Percentiles rank a stretch among this genome's conserved stretches.
Conservation (phyloP, 1,140 invertebrate species). For the Cotesia glomerata region DNA sequence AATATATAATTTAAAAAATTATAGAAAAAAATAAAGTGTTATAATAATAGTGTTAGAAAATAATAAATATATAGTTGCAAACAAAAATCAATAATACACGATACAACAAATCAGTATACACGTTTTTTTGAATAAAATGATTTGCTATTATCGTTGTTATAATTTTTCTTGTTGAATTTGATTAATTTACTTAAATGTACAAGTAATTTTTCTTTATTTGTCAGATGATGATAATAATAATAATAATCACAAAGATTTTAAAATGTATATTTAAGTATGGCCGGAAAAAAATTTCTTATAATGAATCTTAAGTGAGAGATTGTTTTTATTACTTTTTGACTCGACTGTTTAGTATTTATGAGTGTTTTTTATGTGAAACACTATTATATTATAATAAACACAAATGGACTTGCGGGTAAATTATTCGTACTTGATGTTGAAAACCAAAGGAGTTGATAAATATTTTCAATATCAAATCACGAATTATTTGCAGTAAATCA, state of each 20-base stretch:
- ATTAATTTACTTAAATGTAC: background rate
- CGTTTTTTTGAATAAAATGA: background rate
- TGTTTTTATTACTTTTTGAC: constrained; percentile 59
- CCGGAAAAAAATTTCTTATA: constrained; percentile 33
- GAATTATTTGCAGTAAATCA: constrained; percentile 15
- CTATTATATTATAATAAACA: constrained; percentile 44
- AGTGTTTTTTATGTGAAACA: constrained; percentile 57
- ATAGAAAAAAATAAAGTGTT: background rate
- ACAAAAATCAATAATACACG: background rate
- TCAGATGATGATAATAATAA: background rate
- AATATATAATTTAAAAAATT: background rate
- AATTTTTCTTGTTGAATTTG: background rate
- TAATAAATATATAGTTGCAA: too few species aligned
- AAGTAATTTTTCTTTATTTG: background rate
- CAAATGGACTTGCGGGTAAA: constrained; percentile 1
- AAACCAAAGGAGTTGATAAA: background rate
- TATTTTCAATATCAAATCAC: background rate
- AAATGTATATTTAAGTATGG: background rate
- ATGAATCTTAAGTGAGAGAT: constrained; percentile 41
- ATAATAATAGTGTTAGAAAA: background rate
- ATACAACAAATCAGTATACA: too few species aligned
- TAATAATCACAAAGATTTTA: background rate
- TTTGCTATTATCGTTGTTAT: constrained; percentile 21
- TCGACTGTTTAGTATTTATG: constrained; percentile 57
- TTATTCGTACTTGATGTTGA: background rate